phyloP scores from a whole-genome alignment of 2,888 invertebrate genomes.

The Synergus itoensis region DNA sequence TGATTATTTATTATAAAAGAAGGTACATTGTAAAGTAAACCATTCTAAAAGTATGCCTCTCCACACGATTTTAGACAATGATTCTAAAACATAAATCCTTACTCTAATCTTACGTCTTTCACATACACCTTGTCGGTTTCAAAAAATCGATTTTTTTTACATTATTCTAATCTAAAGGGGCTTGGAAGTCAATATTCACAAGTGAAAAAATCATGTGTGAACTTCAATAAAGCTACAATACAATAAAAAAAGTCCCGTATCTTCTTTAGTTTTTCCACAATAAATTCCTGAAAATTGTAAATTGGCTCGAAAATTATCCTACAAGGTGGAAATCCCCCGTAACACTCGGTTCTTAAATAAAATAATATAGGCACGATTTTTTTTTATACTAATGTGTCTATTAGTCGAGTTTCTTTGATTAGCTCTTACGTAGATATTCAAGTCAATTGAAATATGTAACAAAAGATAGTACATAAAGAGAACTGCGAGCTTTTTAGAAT shows the following conservation, averaged over 20 bases:
- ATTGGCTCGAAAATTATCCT: too few relatives aligned
- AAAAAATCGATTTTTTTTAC: too few relatives aligned
- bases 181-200: too few relatives aligned
- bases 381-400: neutral
- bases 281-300: too few relatives aligned
- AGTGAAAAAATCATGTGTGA: too few relatives aligned
- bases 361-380: neutral
- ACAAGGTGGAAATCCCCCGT: too few relatives aligned
- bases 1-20: constrained; percentile 50
- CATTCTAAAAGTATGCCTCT: constrained; percentile 55
- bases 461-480: neutral
- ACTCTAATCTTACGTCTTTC: neutral
- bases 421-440: neutral
- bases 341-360: neutral
- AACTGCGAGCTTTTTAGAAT: neutral
- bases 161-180: too few relatives aligned
- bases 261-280: too few relatives aligned
- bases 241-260: too few relatives aligned
- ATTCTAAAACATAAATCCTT: neutral
- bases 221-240: too few relatives aligned
- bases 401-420: neutral
- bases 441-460: constrained; percentile 3
- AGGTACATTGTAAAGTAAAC: constrained; percentile 39
- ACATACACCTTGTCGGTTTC: too few relatives aligned
- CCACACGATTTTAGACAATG: neutral